phyloP scores from a whole-genome alignment of 2,888 invertebrate genomes.

The Sepioteuthis lessoniana region DNA sequence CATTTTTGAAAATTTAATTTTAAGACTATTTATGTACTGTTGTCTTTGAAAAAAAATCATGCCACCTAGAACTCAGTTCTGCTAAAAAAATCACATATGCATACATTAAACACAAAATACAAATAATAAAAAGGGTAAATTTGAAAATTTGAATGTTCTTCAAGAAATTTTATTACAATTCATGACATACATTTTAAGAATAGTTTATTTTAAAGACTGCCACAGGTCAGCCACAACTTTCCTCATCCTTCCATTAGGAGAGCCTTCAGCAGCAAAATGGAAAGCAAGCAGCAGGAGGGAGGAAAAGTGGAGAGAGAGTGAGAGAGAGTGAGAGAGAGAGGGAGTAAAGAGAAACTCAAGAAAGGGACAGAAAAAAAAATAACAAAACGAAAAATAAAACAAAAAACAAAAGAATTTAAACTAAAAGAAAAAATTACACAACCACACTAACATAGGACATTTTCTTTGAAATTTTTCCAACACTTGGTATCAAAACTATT shows the following conservation, averaged over 20 bases:
- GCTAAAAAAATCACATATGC: too few species aligned
- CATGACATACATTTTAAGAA: slow-evolving; percentile 44
- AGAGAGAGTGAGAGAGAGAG: not conserved
- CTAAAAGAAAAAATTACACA: not conserved
- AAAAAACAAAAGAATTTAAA: too few species aligned
- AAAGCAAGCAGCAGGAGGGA: slow-evolving; percentile 39
- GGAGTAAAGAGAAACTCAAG: not conserved
- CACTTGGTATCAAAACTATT: slow-evolving; percentile 15
- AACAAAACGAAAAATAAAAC: not conserved
- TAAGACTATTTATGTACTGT: too few species aligned
- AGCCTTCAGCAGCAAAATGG: slow-evolving; percentile 45
- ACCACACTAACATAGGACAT: not conserved
- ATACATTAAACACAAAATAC: not conserved
- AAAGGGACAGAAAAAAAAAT: not conserved
- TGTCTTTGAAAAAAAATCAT: too few species aligned
- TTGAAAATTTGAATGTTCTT: slow-evolving; percentile 37
- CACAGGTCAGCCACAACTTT: slow-evolving; percentile 46
- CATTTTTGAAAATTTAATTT: too few species aligned
- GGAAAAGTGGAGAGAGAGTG: not conserved
- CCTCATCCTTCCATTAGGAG: slow-evolving; percentile 37
- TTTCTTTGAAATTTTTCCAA: not conserved
- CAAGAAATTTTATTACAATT: slow-evolving; percentile 46
- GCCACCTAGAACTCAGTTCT: too few species aligned
- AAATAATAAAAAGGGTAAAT: slow-evolving; percentile 20
- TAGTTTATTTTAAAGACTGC: slow-evolving; percentile 45